Evolutionary conservation across 1,140 invertebrate species (phyloP).

Genomic region (Pollicipes pollicipes): DNA sequence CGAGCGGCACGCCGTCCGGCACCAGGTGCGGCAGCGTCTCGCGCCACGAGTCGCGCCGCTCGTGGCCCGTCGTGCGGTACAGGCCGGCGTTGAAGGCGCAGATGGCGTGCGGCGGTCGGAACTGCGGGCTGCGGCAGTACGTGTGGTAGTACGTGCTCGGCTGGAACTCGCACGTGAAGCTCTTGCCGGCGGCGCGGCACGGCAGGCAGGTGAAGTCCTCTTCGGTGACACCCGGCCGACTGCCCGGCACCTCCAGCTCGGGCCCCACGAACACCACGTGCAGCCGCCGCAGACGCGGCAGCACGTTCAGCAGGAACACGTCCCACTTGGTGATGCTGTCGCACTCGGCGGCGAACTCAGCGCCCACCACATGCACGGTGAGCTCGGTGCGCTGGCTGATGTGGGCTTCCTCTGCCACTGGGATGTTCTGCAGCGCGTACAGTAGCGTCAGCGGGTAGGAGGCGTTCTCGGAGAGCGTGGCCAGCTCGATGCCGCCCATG

Average conservation of each 20-base stretch:
- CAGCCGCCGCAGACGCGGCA: constrained; percentile 31
- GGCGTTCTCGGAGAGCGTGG: constrained; percentile 34
- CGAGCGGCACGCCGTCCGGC: not conserved
- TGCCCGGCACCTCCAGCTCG: constrained; percentile 29
- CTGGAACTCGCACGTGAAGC: constrained; percentile 31
- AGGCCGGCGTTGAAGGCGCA: constrained; percentile 41
- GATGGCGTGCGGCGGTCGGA: constrained; percentile 30
- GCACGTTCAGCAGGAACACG: constrained; percentile 42
- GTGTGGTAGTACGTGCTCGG: constrained; percentile 40
- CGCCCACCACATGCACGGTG: constrained; percentile 39
- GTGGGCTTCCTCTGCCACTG: constrained; percentile 4
- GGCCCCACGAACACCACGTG: constrained; percentile 40
- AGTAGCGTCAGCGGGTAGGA: constrained; percentile 42
- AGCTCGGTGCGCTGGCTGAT: constrained; percentile 17
- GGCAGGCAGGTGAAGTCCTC: constrained; percentile 21
- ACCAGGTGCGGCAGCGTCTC: not conserved
- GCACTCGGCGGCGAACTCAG: constrained; percentile 50
- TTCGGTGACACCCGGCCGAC: constrained; percentile 5
- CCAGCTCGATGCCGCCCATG: not conserved
- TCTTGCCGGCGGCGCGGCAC: not conserved
- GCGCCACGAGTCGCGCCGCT: not conserved
- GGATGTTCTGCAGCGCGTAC: constrained; percentile 32
- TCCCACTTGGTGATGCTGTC: constrained; percentile 48
- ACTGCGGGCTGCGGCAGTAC: constrained; percentile 25
- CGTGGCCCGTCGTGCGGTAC: not conserved